Conservation (phyloP, 2,113 vertebrate genomes). For the Terrapene triunguis region DNA sequence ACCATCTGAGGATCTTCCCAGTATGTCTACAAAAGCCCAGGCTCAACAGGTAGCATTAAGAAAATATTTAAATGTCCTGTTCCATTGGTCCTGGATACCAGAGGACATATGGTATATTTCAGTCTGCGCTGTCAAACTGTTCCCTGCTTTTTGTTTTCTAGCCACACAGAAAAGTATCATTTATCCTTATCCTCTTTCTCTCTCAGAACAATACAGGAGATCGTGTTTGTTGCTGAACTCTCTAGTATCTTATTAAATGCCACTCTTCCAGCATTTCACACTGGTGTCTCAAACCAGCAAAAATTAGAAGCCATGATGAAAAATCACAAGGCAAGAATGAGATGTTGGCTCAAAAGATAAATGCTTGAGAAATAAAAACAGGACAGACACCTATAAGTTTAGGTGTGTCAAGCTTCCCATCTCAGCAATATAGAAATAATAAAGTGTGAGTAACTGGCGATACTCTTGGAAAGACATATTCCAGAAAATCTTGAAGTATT, state of each 20-base stretch:
- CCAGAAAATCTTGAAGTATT: slow-evolving; percentile 38
- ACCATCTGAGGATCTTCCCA: neutral
- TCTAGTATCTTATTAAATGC: neutral
- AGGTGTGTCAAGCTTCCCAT: neutral
- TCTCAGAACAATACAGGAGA: neutral
- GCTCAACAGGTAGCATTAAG: accelerated
- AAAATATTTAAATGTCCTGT: neutral
- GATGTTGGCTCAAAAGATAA: neutral
- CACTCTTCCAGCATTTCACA: neutral
- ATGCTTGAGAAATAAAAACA: neutral
- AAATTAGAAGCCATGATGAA: neutral
- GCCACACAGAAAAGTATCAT: neutral
- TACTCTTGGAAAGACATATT: neutral
- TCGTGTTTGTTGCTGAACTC: neutral
- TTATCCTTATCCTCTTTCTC: neutral
- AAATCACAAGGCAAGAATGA: slow-evolving; percentile 1
- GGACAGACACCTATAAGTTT: neutral
- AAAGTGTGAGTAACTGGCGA: neutral
- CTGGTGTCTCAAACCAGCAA: neutral
- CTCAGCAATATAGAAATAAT: neutral
- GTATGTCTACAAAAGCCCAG: accelerated
- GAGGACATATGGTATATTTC: accelerated
- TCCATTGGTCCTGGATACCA: neutral
- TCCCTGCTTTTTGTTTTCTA: too few relatives aligned
- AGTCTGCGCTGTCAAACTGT: neutral